Conservation (phyloP, 2,113 vertebrate genomes). For the Ceyx melanurus region DNA sequence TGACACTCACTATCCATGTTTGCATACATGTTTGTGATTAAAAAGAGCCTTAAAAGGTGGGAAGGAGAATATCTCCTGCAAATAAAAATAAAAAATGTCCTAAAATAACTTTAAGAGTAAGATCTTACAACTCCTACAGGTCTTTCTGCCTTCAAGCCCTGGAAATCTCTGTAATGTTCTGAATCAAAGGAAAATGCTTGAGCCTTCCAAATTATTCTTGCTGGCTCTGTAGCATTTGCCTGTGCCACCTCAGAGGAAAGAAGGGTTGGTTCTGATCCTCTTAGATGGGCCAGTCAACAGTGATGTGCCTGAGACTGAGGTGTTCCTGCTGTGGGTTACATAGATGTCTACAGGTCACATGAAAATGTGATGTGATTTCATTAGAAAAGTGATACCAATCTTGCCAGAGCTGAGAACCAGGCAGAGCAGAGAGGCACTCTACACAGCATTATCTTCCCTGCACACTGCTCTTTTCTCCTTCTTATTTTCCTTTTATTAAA, state of each 20-base stretch:
- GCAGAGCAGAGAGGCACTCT: neutral
- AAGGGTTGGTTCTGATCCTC: neutral
- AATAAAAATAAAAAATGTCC: neutral
- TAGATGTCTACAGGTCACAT: neutral
- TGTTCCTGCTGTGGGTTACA: neutral
- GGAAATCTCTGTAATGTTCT: neutral
- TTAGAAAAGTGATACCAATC: neutral
- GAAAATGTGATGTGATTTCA: neutral
- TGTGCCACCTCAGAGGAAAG: neutral
- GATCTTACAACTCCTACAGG: neutral
- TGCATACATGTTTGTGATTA: neutral
- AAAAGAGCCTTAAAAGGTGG: neutral
- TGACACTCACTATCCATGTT: neutral
- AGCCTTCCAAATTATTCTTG: neutral
- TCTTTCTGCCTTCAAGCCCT: neutral
- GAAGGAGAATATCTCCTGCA: neutral
- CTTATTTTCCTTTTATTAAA: conserved; percentile 27
- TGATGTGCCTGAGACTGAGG: neutral
- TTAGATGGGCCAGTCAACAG: neutral
- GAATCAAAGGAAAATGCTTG: neutral
- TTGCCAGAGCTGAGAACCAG: neutral
- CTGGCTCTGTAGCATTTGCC: neutral
- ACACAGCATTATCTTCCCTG: neutral
- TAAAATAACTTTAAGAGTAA: neutral
- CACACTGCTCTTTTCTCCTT: neutral